Conservation (phyloP, 2,113 vertebrate genomes). For the zebrafish (Danio rerio) region DNA sequence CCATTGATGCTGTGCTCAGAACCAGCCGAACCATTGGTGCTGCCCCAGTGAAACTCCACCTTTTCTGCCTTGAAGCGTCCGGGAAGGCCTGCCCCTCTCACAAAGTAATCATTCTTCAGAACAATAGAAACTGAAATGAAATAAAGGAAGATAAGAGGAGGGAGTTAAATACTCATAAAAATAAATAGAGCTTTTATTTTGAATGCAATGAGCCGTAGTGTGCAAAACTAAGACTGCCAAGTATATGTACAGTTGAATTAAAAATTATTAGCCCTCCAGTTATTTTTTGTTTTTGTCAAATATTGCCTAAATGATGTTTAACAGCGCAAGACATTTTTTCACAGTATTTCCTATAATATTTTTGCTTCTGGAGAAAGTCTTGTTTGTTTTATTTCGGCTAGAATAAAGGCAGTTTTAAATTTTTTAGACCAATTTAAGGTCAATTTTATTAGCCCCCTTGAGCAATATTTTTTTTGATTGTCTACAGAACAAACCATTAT, state of each 20-base stretch:
- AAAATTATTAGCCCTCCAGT: too few relatives aligned
- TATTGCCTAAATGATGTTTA: too few relatives aligned
- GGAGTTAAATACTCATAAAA: background rate
- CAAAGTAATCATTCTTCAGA: conserved; percentile 95
- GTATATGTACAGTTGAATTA: background rate
- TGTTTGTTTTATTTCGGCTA: too few relatives aligned
- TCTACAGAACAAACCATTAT: too few relatives aligned
- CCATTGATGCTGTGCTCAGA: conserved; percentile 96
- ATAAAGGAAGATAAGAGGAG: background rate
- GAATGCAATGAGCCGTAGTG: background rate
- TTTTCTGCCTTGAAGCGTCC: conserved; percentile 98
- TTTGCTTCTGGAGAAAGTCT: too few relatives aligned
- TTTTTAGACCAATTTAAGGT: too few relatives aligned
- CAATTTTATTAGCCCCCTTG: too few relatives aligned
- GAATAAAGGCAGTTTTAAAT: too few relatives aligned
- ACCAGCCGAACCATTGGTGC: conserved; percentile 90
- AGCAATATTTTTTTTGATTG: too few relatives aligned
- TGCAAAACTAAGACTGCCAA: background rate
- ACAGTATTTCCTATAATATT: too few relatives aligned
- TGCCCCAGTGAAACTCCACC: conserved; percentile 99
- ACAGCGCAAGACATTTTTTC: too few relatives aligned
- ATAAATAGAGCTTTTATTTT: background rate
- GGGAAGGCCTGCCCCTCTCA: conserved; percentile 91
- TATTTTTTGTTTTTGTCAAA: too few relatives aligned
- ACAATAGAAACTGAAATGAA: conserved; percentile 88